These are phyloP conservation scores for Nomada hirtipes DNA, from an alignment of 2,888 invertebrate species.

Conservation along the genomic window DNA sequence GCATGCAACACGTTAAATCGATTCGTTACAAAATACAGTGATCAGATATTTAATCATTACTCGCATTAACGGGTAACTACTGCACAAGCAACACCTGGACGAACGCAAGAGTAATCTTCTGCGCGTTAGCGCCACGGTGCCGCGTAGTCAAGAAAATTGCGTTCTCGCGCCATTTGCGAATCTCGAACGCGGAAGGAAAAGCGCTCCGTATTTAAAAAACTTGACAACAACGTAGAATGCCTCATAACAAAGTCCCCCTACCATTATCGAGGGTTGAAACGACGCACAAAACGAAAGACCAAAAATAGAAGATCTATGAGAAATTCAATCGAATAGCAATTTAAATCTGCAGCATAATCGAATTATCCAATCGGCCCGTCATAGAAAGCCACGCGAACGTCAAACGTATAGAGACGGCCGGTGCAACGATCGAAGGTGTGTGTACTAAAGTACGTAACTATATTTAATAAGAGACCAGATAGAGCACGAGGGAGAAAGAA, in stretches of 20 bases:
- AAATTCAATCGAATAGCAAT: background rate
- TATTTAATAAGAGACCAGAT: slow-evolving; percentile 68
- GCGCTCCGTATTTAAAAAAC: background rate
- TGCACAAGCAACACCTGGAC: background rate
- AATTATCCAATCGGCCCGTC: background rate
- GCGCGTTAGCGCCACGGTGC: background rate
- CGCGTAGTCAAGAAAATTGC: slow-evolving; percentile 8
- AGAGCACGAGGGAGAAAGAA: slow-evolving; percentile 27
- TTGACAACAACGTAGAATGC: background rate
- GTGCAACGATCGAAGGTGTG: slow-evolving; percentile 39
- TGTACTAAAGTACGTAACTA: slow-evolving; percentile 56
- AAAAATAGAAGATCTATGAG: too few species aligned
- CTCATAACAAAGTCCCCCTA: too few species aligned
- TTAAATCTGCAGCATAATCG: slow-evolving; percentile 21
- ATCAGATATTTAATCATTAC: slow-evolving; percentile 8
- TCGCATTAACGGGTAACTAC: slow-evolving; percentile 18
- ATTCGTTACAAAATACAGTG: background rate
- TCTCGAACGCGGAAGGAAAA: slow-evolving; percentile 43
- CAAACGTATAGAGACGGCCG: slow-evolving; percentile 37
- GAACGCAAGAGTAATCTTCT: slow-evolving; percentile 6
- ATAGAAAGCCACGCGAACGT: background rate
- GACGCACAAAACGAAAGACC: too few species aligned
- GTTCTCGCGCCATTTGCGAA: slow-evolving; percentile 34
- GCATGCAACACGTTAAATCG: background rate
- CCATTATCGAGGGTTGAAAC: too few species aligned